Conservation (phyloP, 2,113 vertebrate species). For the Polypterus senegalus region DNA sequence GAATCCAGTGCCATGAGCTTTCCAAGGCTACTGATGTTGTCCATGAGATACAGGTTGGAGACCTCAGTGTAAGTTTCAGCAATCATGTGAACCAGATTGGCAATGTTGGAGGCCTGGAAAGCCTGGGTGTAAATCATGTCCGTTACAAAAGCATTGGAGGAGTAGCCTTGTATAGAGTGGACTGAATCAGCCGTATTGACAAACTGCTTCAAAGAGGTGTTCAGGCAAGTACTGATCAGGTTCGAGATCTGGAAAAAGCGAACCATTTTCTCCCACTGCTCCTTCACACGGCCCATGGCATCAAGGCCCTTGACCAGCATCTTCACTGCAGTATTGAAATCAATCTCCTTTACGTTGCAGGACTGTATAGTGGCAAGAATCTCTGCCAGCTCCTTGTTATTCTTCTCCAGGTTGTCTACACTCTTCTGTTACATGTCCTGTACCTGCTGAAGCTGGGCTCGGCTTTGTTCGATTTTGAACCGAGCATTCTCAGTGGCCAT, state of each 20-base stretch:
- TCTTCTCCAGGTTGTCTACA: slow-evolving; percentile 15
- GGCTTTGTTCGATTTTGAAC: slow-evolving; percentile 3
- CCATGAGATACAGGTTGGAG: slow-evolving; percentile 17
- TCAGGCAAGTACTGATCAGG: slow-evolving; percentile 26
- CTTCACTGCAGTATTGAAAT: slow-evolving; percentile 10
- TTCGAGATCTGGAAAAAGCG: slow-evolving; percentile 35
- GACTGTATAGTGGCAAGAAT: slow-evolving; percentile 23
- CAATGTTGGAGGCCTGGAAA: slow-evolving; percentile 17
- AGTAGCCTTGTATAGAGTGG: slow-evolving; percentile 10
- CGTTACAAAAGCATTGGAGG: slow-evolving; percentile 8
- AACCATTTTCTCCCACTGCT: slow-evolving; percentile 33
- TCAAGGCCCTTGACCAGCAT: slow-evolving; percentile 17
- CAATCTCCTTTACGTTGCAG: slow-evolving; percentile 23
- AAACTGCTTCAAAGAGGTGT: slow-evolving; percentile 22
- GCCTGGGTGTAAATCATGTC: slow-evolving; percentile 18
- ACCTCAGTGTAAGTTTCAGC: background rate
- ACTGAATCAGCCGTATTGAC: background rate
- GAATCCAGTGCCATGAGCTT: background rate
- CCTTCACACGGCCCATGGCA: slow-evolving; percentile 12
- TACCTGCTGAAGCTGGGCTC: slow-evolving; percentile 4
- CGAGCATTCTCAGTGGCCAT: background rate
- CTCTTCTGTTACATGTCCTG: slow-evolving; percentile 7
- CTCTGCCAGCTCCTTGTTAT: slow-evolving; percentile 25
- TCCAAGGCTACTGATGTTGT: slow-evolving; percentile 13
- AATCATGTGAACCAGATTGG: slow-evolving; percentile 5